Percentiles rank a stretch among this genome's conserved stretches.
phyloP scores from a whole-genome alignment of 2,888 invertebrate species.

The Polyploca ridens region DNA sequence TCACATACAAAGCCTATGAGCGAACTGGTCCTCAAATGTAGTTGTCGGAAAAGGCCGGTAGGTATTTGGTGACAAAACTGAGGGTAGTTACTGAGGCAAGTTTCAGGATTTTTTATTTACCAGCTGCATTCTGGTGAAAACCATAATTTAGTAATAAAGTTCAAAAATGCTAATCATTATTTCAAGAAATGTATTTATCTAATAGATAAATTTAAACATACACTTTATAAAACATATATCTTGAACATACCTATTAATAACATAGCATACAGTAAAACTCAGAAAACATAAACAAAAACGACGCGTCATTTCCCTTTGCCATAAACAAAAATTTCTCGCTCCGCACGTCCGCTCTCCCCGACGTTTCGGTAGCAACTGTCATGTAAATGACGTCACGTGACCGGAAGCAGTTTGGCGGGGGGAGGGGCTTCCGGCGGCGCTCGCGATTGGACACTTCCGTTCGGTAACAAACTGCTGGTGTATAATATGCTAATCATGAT shows the following conservation, averaged over 20 bases:
- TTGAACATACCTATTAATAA: not conserved
- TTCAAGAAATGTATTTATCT: no score
- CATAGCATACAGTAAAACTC: slow-evolving; percentile 28
- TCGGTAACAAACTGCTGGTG: slow-evolving; percentile 73
- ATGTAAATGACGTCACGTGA: slow-evolving; percentile 84
- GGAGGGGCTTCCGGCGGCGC: slow-evolving; percentile 76
- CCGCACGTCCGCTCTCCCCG: slow-evolving; percentile 61
- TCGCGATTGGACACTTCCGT: slow-evolving; percentile 84
- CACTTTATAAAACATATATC: no score
- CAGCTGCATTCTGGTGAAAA: no score
- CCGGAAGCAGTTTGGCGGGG: slow-evolving; percentile 80
- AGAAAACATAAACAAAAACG: slow-evolving; percentile 41
- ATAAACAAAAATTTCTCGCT: slow-evolving; percentile 63
- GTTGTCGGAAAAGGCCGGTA: no score
- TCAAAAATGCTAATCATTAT: no score
- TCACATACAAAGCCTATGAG: no score
- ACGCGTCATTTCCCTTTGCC: slow-evolving; percentile 59
- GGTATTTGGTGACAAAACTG: no score
- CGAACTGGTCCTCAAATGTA: no score
- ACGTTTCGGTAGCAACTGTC: slow-evolving; percentile 68
- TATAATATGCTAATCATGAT: slow-evolving; percentile 82
- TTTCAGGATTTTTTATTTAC: no score
- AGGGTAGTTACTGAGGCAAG: no score
- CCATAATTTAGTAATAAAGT: no score
- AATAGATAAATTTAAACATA: no score